A percentile compares a stretch with the other conserved stretches of the same genome.
These are phyloP conservation scores for Nyleta sp. DNA, from an alignment of 2,888 invertebrate species.

Conservation along the genomic window DNA sequence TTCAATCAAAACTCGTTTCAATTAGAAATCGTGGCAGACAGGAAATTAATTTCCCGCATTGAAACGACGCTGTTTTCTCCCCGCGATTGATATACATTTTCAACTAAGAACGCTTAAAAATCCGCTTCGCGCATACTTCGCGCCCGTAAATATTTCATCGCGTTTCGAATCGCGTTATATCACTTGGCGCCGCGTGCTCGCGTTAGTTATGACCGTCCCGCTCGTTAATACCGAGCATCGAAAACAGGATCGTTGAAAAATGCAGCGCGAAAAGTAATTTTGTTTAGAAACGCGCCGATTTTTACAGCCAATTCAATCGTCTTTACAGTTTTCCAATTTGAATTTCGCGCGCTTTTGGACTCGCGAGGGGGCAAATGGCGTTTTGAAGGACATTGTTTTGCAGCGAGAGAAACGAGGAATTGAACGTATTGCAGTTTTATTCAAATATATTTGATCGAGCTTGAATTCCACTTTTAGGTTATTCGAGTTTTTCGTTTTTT, in stretches of 20 bases:
- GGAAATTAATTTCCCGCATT: slow-evolving; percentile 55
- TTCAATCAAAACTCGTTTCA: slow-evolving; percentile 52
- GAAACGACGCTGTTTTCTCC: slow-evolving; percentile 41
- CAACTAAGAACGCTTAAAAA: slow-evolving; percentile 24
- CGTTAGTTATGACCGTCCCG: slow-evolving; percentile 10
- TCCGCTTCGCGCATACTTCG: slow-evolving; percentile 1
- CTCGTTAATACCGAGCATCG: slow-evolving; percentile 4
- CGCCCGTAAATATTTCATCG: slow-evolving; percentile 11
- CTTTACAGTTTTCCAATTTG: neutral
- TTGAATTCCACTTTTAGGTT: too few relatives aligned
- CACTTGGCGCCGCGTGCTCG: slow-evolving; percentile 8
- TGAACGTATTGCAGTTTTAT: neutral
- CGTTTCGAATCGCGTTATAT: slow-evolving; percentile 6
- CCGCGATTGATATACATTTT: slow-evolving; percentile 35
- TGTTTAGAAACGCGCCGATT: neutral
- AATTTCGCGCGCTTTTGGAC: slow-evolving; percentile 16
- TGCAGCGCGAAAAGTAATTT: neutral
- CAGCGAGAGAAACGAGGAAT: neutral
- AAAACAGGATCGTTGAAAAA: slow-evolving; percentile 4
- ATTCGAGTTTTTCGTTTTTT: too few relatives aligned
- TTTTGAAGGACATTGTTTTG: neutral
- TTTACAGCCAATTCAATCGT: neutral
- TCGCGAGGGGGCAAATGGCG: neutral
- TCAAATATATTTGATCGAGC: neutral
- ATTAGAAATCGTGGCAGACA: slow-evolving; percentile 42